These are phyloP conservation scores for Eugnorisma glareosa DNA, from an alignment of 2,888 invertebrate species.

Conservation along the genomic window DNA sequence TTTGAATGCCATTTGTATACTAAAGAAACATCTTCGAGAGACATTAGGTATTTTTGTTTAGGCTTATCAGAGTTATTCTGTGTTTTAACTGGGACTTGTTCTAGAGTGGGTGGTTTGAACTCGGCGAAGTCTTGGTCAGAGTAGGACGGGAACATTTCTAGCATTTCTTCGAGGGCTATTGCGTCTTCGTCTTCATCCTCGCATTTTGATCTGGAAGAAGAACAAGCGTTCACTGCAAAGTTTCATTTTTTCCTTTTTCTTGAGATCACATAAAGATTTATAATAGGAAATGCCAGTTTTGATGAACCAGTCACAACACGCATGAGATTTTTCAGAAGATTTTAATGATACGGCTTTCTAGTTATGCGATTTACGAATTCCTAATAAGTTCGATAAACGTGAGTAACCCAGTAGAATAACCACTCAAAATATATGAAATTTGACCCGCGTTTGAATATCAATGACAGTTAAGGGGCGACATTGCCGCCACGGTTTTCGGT, in stretches of 20 bases:
- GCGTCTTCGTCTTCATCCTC: slow-evolving; percentile 93
- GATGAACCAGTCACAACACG: neutral
- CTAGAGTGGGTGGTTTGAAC: slow-evolving; percentile 89
- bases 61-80: slow-evolving; percentile 67
- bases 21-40: slow-evolving; percentile 90
- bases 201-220: slow-evolving; percentile 90
- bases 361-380: neutral
- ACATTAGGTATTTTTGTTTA: slow-evolving; percentile 81
- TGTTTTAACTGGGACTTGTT: slow-evolving; percentile 84
- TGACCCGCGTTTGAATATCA: too few relatives aligned
- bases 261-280: neutral
- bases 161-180: slow-evolving; percentile 91
- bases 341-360: neutral
- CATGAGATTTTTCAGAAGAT: neutral
- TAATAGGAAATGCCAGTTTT: neutral
- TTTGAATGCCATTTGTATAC: slow-evolving; percentile 91
- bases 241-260: neutral
- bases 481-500: too few relatives aligned
- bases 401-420: neutral
- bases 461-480: too few relatives aligned
- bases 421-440: too few relatives aligned
- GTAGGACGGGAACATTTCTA: slow-evolving; percentile 93
- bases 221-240: neutral
- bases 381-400: neutral
- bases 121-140: slow-evolving; percentile 93